Base-by-base conservation (phyloP, 2,797 vertebrate genomes). In the Oophaga sylvatica region DNA sequence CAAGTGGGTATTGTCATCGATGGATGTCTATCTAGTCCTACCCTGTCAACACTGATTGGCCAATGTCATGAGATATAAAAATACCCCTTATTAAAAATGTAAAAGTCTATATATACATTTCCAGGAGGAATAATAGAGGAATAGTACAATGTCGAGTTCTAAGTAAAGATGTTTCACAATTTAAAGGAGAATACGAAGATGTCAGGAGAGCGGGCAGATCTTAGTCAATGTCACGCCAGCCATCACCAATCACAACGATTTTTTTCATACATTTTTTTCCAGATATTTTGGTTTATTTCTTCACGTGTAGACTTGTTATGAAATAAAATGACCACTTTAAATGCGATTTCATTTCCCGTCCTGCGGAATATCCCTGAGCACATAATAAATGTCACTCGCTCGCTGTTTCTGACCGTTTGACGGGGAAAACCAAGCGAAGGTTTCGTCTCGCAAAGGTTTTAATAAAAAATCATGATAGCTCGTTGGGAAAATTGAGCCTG, bases 401-500 rank as follows among this genome's bases (percentile, higher is more conserved):
- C 53, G 73, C 81, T 79, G 41, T 41, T 76, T 80, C 48, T 26
- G 75, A 78, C 67, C 70, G 62, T 83, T 83, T 67, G 62, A 45
- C 29, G 73, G 60, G 60, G 70, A 67, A 76, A 87, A 62, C 86
- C 79, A 68, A 65, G 86, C 26, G 45, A 65, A 68, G 86, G 80
- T 83, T 83, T 71, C 45, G 22, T 83, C 53, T 77, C 68, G 77
- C 80, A 70, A 83, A 83, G 80, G 80, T 70, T 83, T 87, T 87
- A 87, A 87, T 87, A 79, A 87, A 87, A 87, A 77, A 87, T 78
- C 59, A 35, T 73, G 76, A 80, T 80, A 84, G 73, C 87, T 87
- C n/a, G 63, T 79, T 87, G 83, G 87, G 87, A 80, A 79, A 82
- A 80, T 60, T 71, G 75, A 88, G 82, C 56, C 41, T 45, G 26